Evolutionary conservation across 92 coral and sea anemone species (phyloP).

Genomic region (Porites evermanni): DNA sequence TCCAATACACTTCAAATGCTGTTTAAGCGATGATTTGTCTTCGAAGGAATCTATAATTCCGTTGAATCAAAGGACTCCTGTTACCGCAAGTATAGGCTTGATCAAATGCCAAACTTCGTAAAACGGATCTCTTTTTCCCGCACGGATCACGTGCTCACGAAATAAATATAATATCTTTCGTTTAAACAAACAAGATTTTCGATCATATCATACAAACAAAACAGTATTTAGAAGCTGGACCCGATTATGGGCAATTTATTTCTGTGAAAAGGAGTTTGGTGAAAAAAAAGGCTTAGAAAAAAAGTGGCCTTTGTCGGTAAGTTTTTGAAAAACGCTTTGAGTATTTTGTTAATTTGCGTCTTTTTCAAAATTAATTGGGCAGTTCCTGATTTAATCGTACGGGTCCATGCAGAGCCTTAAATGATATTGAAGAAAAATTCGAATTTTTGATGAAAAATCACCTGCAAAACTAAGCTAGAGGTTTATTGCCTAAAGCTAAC

Average conservation of each 20-base stretch:
- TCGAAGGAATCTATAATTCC: background rate
- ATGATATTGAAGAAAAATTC: too few species aligned
- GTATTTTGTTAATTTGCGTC: too few species aligned
- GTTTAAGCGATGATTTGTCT: background rate
- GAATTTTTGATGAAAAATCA: background rate
- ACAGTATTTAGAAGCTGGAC: background rate
- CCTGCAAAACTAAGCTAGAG: background rate
- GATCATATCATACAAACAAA: background rate
- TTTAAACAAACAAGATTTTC: background rate
- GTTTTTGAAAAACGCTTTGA: background rate
- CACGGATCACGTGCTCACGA: background rate
- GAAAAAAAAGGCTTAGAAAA: background rate
- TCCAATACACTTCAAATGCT: background rate
- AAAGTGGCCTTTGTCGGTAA: background rate
- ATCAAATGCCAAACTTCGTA: background rate
- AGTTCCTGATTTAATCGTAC: too few species aligned
- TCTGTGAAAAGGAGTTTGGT: background rate
- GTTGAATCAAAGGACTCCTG: background rate
- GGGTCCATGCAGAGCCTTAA: too few species aligned
- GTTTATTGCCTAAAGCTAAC: background rate
- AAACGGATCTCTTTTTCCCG: background rate
- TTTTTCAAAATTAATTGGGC: too few species aligned
- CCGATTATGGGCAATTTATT: background rate
- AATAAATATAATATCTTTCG: background rate
- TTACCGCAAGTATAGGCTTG: constrained; percentile 29